Base-by-base conservation (phyloP, 2,113 vertebrate species). In the Tachysurus vachellii region DNA sequence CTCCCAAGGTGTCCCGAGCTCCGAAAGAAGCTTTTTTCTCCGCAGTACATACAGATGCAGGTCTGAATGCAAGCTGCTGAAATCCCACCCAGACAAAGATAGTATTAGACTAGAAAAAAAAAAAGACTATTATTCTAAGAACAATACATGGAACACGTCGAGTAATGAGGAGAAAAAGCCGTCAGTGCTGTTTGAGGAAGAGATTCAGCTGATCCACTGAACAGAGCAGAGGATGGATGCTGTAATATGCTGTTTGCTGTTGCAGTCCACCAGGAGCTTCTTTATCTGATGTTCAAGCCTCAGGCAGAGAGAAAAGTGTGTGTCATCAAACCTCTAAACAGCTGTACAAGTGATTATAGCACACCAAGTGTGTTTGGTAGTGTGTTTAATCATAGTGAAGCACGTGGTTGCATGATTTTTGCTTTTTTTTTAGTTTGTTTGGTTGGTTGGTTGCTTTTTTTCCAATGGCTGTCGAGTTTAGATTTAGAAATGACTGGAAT, bases 191-290 rank as follows among this genome's bases (percentile, higher is more conserved):
- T 17, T 5, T 50, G 23, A 82, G 42, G 16, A 82, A 19, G 42
- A 47, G 44, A 44, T 61, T 59, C 79, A 44, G 80, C 36, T 61
- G 53, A 59, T 82, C 23, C 36, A 44, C 31, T 7, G 80, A 82
- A 64, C 80, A 64, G 61, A 83, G 11, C 61, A 28, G 26, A 66
- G 26, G 80, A 62, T 1, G 42, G 80, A 83, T 83, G 81, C 61
- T 83, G 81, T 83, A 83, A 83, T 66, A 64, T 66, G 44, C 61
- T 83, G 81, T 83, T 53, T 83, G 61, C 81, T 66, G 16, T 83
- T 83, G 81, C 59, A 82, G 56, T 82, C 59, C 36, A 82, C 56
- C 80, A 82, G 56, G 57, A 62, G 80, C 12, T 19, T 28, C 61
- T 82, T 82, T 82, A 82, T 66, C 81, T 66, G 44, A 66, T 50